phyloP scores from a whole-genome alignment of 2,113 vertebrate species.

The Ranitomeya variabilis region DNA sequence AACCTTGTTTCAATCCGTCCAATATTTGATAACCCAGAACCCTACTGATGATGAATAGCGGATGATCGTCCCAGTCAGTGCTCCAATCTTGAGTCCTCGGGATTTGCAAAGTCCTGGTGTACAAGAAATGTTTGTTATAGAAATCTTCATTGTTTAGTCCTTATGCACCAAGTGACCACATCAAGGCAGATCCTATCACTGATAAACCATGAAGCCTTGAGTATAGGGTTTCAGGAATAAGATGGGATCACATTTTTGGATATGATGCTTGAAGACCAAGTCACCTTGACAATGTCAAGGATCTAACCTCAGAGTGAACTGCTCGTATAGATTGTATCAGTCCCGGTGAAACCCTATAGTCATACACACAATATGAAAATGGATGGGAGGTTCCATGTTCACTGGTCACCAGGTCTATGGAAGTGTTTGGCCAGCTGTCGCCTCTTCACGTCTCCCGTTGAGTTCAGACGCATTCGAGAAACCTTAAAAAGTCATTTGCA shows the following conservation, averaged over 20 bases:
- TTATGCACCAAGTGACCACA: neutral
- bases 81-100: neutral
- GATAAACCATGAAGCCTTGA: neutral
- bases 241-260: neutral
- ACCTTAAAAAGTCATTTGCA: neutral
- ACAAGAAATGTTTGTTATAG: neutral
- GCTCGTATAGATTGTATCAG: conserved; percentile 1
- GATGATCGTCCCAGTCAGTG: neutral
- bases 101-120: neutral
- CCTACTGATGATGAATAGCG: neutral
- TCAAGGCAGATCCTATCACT: neutral
- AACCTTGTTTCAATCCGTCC: too few species aligned
- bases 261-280: neutral
- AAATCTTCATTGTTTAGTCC: neutral
- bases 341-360: conserved; percentile 24
- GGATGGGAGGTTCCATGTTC: neutral
- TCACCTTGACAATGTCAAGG: neutral
- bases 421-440: conserved; percentile 35
- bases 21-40: too few species aligned
- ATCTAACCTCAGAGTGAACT: conserved; percentile 30
- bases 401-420: neutral
- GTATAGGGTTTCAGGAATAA: conserved; percentile 7
- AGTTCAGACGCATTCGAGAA: neutral
- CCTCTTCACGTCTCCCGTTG: neutral
- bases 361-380: neutral